phyloP scores from a whole-genome alignment of 2,888 invertebrate genomes.

The Melinaea menophilus region DNA sequence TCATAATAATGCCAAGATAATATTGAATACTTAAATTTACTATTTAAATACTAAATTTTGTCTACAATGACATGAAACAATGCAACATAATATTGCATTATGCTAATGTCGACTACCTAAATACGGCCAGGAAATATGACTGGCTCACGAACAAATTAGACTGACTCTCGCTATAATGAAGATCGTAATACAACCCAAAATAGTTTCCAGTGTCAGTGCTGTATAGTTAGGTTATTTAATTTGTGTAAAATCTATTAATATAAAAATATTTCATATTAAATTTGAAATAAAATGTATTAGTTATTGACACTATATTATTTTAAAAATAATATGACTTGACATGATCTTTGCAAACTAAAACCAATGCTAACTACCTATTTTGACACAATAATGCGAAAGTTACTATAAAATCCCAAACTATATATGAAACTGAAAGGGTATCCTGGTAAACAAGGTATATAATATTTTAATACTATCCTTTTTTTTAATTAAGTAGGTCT shows the following conservation, averaged over 20 bases:
- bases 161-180: conserved; percentile 56
- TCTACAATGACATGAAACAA: conserved; percentile 13
- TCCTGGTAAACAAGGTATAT: too few species aligned
- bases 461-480: too few species aligned
- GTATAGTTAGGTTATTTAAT: conserved; percentile 19
- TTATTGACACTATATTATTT: too few species aligned
- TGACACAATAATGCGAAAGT: too few species aligned
- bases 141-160: conserved; percentile 61
- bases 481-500: too few species aligned
- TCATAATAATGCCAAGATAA: not conserved
- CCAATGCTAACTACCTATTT: too few species aligned
- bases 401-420: too few species aligned
- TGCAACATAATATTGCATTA: conserved; percentile 58
- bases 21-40: conserved; percentile 4
- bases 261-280: too few species aligned
- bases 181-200: conserved; percentile 39
- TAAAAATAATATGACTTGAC: too few species aligned
- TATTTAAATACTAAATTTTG: conserved; percentile 32
- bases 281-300: too few species aligned
- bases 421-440: too few species aligned
- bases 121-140: conserved; percentile 66
- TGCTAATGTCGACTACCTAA: conserved; percentile 61
- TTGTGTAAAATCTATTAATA: not conserved
- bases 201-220: conserved; percentile 21
- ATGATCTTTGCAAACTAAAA: too few species aligned